Percentiles rank a stretch among this genome's conserved stretches.
phyloP scores from a whole-genome alignment of 2,888 invertebrate species.

The Cyaniris semiargus region DNA sequence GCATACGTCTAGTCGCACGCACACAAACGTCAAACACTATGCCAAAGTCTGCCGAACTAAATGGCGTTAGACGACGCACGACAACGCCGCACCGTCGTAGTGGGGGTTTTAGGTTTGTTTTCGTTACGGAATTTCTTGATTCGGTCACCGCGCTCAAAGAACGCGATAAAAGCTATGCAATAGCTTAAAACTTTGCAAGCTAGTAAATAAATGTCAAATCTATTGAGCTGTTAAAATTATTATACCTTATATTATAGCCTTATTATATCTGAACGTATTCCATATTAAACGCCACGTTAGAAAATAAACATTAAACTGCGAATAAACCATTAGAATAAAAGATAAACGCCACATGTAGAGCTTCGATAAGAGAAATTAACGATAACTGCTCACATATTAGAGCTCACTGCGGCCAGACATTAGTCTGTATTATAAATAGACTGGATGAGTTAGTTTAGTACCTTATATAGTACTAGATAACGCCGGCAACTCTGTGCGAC shows the following conservation, averaged over 20 bases:
- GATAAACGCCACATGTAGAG: slow-evolving; percentile 9
- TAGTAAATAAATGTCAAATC: too few species aligned
- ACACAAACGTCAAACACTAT: too few species aligned
- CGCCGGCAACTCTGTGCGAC: neutral
- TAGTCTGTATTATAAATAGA: neutral
- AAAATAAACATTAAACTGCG: neutral
- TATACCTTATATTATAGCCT: too few species aligned
- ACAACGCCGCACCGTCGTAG: too few species aligned
- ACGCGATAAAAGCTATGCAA: too few species aligned
- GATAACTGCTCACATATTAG: slow-evolving; percentile 2
- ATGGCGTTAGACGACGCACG: too few species aligned
- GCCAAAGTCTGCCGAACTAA: too few species aligned
- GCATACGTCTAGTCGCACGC: too few species aligned
- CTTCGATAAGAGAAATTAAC: slow-evolving; percentile 18
- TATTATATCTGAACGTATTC: neutral
- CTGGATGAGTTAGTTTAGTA: neutral
- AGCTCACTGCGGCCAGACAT: neutral
- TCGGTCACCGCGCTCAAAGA: too few species aligned
- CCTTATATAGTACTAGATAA: neutral
- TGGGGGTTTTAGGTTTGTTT: too few species aligned
- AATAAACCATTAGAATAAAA: slow-evolving; percentile 6
- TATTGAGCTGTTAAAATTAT: neutral
- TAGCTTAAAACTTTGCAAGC: too few species aligned
- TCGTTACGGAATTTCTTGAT: too few species aligned
- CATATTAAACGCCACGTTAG: neutral